These are phyloP conservation scores for Eristalinus aeneus DNA, from an alignment of 2,888 invertebrate genomes.

Conservation along the genomic window DNA sequence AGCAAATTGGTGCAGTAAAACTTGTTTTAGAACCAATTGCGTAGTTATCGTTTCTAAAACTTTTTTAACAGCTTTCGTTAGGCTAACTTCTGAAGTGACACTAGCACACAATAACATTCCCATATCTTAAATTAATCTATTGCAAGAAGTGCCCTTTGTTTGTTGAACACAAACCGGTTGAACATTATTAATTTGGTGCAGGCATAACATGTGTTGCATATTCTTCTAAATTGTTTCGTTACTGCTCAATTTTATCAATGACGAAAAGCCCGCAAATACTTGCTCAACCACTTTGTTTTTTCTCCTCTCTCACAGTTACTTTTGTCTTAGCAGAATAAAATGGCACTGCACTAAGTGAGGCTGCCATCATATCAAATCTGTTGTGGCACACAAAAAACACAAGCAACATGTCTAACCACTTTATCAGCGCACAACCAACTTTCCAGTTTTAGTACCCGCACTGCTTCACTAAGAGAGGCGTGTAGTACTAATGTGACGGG, in stretches of 20 bases:
- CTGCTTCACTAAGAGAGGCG: neutral
- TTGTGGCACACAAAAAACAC: slow-evolving; percentile 57
- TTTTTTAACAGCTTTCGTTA: neutral
- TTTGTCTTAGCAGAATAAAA: neutral
- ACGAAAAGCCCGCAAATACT: neutral
- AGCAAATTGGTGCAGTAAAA: no score
- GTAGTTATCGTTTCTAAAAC: no score
- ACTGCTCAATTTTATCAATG: neutral
- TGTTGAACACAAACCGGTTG: neutral
- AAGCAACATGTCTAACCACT: slow-evolving; percentile 68
- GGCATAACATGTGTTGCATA: neutral
- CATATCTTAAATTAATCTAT: neutral
- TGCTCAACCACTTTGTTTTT: slow-evolving; percentile 23
- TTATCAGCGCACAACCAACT: slow-evolving; percentile 49
- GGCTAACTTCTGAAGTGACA: neutral
- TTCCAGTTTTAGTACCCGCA: slow-evolving; percentile 14
- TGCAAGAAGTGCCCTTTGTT: neutral
- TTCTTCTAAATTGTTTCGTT: neutral
- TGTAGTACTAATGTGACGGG: neutral
- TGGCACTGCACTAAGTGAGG: slow-evolving; percentile 3
- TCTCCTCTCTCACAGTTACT: neutral
- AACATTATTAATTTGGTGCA: neutral
- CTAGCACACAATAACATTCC: neutral
- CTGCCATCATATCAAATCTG: slow-evolving; percentile 50
- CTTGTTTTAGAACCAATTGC: no score